Evolutionary conservation across 1,140 invertebrate species (phyloP).

Genomic region (Eumaeus atala): DNA sequence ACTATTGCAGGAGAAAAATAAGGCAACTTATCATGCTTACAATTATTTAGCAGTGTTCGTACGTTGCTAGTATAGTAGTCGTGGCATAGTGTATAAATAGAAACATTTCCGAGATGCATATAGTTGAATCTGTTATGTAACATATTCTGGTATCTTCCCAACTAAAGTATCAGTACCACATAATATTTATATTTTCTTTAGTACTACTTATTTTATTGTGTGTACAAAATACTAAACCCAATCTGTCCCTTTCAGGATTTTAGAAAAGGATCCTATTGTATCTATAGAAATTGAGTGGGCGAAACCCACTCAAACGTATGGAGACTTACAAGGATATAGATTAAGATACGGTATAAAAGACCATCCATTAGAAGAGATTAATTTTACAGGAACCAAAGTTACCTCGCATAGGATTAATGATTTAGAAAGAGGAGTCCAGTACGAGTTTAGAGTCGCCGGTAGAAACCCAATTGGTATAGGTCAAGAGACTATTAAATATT

Average conservation of each 20-base stretch:
- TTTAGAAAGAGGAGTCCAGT: constrained; percentile 92
- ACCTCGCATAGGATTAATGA: constrained; percentile 78
- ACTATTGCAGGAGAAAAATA: no score
- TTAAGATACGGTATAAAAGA: constrained; percentile 92
- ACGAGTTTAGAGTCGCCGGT: constrained; percentile 95
- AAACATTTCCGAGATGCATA: no score
- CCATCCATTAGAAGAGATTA: constrained; percentile 83
- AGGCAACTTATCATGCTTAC: no score
- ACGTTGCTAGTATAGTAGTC: no score
- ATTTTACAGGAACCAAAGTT: constrained; percentile 75
- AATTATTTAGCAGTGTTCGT: no score
- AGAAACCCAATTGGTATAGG: constrained; percentile 94
- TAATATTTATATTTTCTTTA: no score
- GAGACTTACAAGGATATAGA: constrained; percentile 89
- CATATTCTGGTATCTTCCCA: no score
- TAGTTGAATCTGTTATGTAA: no score
- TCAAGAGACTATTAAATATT: constrained; percentile 91
- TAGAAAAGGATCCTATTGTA: constrained; percentile 87
- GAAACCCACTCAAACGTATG: constrained; percentile 89
- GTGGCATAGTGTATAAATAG: no score
- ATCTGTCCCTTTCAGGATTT: constrained; percentile 75
- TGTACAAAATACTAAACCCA: neutral
- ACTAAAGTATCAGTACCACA: no score
- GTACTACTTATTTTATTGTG: no score
- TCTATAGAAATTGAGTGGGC: constrained; percentile 94